These are phyloP conservation scores for Bradypodion ventrale DNA, from an alignment of 2,797 vertebrate genomes.

Conservation along the genomic window DNA sequence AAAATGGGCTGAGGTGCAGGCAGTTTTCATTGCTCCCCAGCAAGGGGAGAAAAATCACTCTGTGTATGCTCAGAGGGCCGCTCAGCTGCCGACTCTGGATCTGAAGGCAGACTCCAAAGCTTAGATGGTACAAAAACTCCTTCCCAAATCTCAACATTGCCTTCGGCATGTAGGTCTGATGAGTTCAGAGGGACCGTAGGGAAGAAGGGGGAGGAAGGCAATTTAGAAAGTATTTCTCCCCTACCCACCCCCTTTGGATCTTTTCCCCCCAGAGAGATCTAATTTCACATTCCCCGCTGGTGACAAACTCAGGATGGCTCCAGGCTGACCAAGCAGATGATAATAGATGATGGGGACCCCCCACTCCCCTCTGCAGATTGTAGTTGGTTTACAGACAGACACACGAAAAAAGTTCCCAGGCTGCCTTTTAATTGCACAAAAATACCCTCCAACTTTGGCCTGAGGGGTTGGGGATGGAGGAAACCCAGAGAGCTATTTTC, in stretches of 20 bases:
- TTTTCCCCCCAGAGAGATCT: background rate
- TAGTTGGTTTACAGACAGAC: background rate
- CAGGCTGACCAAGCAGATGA: background rate
- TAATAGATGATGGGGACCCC: background rate
- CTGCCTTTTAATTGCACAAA: too few species aligned
- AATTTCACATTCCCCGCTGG: background rate
- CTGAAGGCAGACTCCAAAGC: background rate
- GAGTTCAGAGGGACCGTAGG: too few species aligned
- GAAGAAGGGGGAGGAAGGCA: background rate
- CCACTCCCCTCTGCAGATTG: too few species aligned
- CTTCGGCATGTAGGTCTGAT: too few species aligned
- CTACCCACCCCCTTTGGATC: too few species aligned
- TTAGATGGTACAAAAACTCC: too few species aligned
- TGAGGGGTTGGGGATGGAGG: too few species aligned
- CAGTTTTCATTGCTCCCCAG: too few species aligned
- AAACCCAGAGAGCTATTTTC: too few species aligned
- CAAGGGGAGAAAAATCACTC: background rate
- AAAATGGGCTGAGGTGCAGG: too few species aligned
- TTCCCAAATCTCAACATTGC: background rate
- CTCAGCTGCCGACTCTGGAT: background rate
- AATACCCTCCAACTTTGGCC: too few species aligned
- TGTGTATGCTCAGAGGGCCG: background rate
- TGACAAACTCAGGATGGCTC: conserved; percentile 7
- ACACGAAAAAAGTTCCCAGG: background rate
- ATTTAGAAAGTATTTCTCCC: background rate